These are phyloP conservation scores for Cephus pygmeus DNA, from an alignment of 2,888 invertebrate species.

Conservation along the genomic window DNA sequence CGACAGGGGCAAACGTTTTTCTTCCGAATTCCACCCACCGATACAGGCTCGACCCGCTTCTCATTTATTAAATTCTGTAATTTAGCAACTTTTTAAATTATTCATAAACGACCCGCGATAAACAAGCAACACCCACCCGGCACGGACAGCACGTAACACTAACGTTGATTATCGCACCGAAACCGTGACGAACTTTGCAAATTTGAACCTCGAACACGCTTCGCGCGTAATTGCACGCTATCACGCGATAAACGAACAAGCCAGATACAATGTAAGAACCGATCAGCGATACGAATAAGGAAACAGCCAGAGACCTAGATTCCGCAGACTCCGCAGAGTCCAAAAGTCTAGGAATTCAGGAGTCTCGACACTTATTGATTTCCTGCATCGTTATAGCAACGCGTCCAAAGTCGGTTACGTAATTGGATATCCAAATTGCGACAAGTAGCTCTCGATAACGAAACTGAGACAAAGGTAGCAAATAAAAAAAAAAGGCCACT, in stretches of 20 bases:
- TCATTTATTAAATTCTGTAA: background rate
- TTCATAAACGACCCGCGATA: background rate
- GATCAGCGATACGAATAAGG: background rate
- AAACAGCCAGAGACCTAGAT: background rate
- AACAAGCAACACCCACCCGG: background rate
- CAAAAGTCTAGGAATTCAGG: background rate
- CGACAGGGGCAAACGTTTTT: background rate
- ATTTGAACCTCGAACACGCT: background rate
- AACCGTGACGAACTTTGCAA: background rate
- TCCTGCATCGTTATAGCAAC: background rate
- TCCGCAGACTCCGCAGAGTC: background rate
- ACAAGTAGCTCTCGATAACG: background rate
- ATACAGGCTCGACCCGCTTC: background rate
- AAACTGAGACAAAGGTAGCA: background rate
- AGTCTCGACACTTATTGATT: background rate
- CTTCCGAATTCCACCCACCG: background rate
- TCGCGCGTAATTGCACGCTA: background rate
- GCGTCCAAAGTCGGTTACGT: background rate
- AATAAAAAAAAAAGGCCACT: background rate
- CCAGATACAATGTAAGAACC: background rate
- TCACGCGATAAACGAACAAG: background rate
- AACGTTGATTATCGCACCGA: background rate
- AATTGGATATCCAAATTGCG: background rate
- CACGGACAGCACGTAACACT: background rate
- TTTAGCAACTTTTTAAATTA: background rate